These are phyloP conservation scores for Lutraria rhynchaena DNA, from an alignment of 1,140 invertebrate species.

Conservation along the genomic window DNA sequence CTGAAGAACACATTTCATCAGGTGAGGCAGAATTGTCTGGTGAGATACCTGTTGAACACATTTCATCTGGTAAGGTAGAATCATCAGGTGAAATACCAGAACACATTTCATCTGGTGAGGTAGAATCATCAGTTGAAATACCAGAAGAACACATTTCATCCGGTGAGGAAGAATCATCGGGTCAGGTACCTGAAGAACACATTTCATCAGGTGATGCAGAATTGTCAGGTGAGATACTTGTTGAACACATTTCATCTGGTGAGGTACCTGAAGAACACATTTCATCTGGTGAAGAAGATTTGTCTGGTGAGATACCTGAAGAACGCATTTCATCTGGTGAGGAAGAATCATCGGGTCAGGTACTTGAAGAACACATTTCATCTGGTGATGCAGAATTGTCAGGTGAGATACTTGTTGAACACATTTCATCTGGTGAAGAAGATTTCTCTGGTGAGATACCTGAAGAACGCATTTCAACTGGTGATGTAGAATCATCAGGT, in stretches of 20 bases:
- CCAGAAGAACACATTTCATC: neutral
- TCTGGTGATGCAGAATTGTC: slow-evolving; percentile 8
- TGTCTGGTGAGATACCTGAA: neutral
- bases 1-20: neutral
- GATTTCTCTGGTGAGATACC: too few relatives aligned
- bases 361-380: neutral
- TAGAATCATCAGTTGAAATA: neutral
- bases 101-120: neutral
- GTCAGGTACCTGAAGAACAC: too few relatives aligned
- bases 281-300: neutral
- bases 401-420: neutral
- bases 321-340: neutral
- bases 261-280: neutral
- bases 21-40: neutral
- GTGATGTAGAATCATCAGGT: slow-evolving; percentile 1
- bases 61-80: neutral
- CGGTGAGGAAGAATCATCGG: neutral
- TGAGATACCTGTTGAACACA: neutral
- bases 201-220: neutral
- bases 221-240: neutral
- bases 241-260: slow-evolving; percentile 2
- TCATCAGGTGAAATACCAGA: neutral
- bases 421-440: slow-evolving; percentile 11
- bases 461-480: neutral
- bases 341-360: neutral